phyloP scores from a whole-genome alignment of 1,140 invertebrate species.

The Zophobas morio region DNA sequence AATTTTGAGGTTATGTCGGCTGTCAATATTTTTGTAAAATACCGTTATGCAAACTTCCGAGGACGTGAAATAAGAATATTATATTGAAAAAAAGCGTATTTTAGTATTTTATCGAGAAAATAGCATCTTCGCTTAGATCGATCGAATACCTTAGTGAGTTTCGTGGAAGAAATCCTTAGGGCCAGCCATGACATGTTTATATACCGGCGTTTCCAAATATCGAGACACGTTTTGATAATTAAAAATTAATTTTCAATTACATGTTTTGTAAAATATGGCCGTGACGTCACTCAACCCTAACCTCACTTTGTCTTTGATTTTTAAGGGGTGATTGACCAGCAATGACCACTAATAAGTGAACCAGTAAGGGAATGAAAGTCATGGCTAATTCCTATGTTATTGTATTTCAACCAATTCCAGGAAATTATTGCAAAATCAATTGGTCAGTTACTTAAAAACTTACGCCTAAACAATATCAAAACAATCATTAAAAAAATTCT shows the following conservation, averaged over 20 bases:
- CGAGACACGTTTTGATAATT: background rate
- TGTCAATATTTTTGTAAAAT: no score
- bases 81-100: no score
- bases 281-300: slow-evolving; percentile 20
- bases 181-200: background rate
- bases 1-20: slow-evolving; percentile 2
- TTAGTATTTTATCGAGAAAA: background rate
- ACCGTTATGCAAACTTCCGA: no score
- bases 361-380: slow-evolving; percentile 55
- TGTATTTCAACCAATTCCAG: slow-evolving; percentile 60
- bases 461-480: slow-evolving; percentile 63
- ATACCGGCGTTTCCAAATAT: background rate
- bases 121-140: background rate
- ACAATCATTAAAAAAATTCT: slow-evolving; percentile 63
- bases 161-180: background rate
- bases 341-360: background rate
- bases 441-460: slow-evolving; percentile 54
- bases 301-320: slow-evolving; percentile 20
- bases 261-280: background rate
- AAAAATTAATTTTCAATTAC: background rate
- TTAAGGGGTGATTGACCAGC: slow-evolving; percentile 10
- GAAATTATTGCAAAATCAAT: slow-evolving; percentile 60
- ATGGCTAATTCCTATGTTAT: slow-evolving; percentile 52
- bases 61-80: no score
- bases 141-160: background rate